Evolutionary conservation across 2,888 invertebrate genomes (phyloP).

Genomic region (Andrena camellia): DNA sequence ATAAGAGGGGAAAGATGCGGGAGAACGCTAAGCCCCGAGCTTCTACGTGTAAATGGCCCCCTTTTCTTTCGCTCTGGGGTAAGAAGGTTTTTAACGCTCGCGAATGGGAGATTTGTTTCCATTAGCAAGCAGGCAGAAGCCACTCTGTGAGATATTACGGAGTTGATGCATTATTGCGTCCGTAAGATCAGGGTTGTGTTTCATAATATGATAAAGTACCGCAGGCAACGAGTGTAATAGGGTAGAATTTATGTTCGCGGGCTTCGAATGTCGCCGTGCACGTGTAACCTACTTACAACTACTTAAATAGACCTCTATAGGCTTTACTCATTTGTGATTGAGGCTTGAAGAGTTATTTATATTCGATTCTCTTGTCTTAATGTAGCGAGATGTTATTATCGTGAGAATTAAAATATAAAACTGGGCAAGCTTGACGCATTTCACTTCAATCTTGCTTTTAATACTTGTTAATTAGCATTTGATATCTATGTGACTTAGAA

Average conservation of each 20-base stretch:
- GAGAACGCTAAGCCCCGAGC: constrained; percentile 20
- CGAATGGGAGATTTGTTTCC: background rate
- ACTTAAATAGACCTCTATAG: too few relatives aligned
- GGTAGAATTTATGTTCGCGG: constrained; percentile 39
- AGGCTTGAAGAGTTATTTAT: too few relatives aligned
- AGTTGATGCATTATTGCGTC: constrained; percentile 30
- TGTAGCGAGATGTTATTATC: too few relatives aligned
- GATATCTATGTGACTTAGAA: too few relatives aligned
- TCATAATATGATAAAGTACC: constrained; percentile 41
- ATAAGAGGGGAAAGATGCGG: constrained; percentile 30
- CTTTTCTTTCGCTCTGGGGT: background rate
- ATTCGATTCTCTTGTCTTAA: too few relatives aligned
- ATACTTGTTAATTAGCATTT: too few relatives aligned
- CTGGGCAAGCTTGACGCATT: too few relatives aligned
- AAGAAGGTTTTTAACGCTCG: constrained; percentile 17
- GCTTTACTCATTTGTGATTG: too few relatives aligned
- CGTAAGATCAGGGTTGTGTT: constrained; percentile 51
- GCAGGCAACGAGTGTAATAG: constrained; percentile 35
- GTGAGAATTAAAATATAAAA: too few relatives aligned
- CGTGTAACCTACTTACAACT: constrained; percentile 41
- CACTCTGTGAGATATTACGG: constrained; percentile 5
- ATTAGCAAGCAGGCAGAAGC: constrained; percentile 15
- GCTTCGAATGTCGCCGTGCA: constrained; percentile 22
- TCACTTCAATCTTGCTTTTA: too few relatives aligned
- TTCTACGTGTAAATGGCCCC: constrained; percentile 32